Percentiles rank a stretch among this genome's conserved stretches.
These are phyloP conservation scores for Brachionus koreanus DNA, from an alignment of 1,140 invertebrate genomes.

Conservation along the genomic window DNA sequence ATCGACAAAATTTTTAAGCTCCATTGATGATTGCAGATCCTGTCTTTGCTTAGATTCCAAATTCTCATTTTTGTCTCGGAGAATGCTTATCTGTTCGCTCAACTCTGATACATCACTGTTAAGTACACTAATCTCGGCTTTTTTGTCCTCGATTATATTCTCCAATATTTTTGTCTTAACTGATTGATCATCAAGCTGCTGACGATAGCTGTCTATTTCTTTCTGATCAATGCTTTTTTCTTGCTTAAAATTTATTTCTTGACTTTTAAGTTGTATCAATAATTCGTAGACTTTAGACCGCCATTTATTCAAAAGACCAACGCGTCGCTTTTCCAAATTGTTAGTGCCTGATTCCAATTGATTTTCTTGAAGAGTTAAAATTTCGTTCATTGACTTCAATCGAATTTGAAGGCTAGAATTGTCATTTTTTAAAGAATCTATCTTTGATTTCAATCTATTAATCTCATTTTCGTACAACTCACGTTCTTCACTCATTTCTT, in stretches of 20 bases:
- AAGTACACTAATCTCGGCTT: slow-evolving; percentile 15
- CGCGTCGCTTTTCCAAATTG: not conserved
- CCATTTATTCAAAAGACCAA: slow-evolving; percentile 25
- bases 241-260: slow-evolving; percentile 16
- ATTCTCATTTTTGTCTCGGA: not conserved
- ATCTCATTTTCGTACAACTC: not conserved
- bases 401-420: slow-evolving; percentile 6
- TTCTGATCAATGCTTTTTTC: slow-evolving; percentile 12
- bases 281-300: slow-evolving; percentile 16
- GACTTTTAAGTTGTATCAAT: not conserved
- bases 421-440: slow-evolving; percentile 9
- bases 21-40: not conserved
- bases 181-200: not conserved
- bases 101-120: not conserved
- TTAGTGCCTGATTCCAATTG: not conserved
- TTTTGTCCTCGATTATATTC: slow-evolving; percentile 27
- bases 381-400: slow-evolving; percentile 35
- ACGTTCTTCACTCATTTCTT: not conserved
- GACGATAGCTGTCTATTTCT: not conserved
- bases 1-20: slow-evolving; percentile 32
- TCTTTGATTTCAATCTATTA: not conserved
- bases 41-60: not conserved
- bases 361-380: slow-evolving; percentile 25
- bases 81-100: slow-evolving; percentile 1
- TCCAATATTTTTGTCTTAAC: not conserved